These are phyloP conservation scores for Tapirus indicus DNA, from an alignment of 2,797 vertebrate genomes.

Conservation along the genomic window DNA sequence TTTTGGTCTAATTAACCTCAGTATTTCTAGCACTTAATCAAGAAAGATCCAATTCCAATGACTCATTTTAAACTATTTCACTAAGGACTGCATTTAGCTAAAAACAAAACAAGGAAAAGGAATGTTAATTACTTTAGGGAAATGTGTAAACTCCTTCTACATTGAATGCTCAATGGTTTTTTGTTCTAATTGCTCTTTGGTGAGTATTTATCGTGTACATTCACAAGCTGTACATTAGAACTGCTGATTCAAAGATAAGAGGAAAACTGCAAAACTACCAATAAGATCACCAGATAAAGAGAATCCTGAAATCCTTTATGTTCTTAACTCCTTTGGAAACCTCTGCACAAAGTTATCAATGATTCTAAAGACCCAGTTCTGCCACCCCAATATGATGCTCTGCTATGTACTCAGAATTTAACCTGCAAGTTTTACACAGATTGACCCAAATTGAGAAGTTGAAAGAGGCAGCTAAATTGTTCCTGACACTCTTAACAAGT, in stretches of 20 bases:
- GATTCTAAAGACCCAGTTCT: conserved; percentile 36
- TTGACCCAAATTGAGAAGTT: conserved; percentile 38
- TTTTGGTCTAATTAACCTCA: conserved; percentile 74
- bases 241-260: conserved; percentile 59
- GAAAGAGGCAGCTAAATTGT: conserved; percentile 43
- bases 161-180: conserved; percentile 66
- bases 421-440: conserved; percentile 36
- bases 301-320: background rate
- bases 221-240: conserved; percentile 57
- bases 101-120: conserved; percentile 70
- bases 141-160: conserved; percentile 56
- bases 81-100: conserved; percentile 72
- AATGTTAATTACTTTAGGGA: conserved; percentile 77
- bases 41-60: conserved; percentile 60
- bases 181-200: conserved; percentile 76
- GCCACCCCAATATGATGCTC: background rate
- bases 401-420: conserved; percentile 25
- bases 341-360: conserved; percentile 45
- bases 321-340: conserved; percentile 39
- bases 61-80: conserved; percentile 74
- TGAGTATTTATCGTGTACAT: conserved; percentile 59
- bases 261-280: conserved; percentile 48
- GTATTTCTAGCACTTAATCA: conserved; percentile 56
- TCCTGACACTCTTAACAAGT: conserved; percentile 31
- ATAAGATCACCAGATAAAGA: conserved; percentile 9